A percentile compares a stretch with the other conserved stretches of the same genome.
These are phyloP conservation scores for Camelus dromedarius DNA, from an alignment of 2,113 vertebrate species.

Conservation along the genomic window DNA sequence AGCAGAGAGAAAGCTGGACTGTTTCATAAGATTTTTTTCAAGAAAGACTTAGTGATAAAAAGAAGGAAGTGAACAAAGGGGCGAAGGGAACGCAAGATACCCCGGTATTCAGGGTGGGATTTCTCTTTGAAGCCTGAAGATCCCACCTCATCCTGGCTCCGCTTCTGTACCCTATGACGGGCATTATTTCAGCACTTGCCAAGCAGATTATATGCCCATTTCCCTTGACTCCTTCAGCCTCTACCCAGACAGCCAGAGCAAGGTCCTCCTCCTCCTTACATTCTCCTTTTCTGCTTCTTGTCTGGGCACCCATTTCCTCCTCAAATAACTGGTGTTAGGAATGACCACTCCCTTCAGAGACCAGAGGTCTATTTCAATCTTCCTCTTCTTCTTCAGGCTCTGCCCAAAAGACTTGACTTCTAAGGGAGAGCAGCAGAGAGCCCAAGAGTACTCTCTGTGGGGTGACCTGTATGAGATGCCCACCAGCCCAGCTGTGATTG, in stretches of 20 bases:
- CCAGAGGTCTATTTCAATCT: background rate
- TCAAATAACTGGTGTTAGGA: background rate
- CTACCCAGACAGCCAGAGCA: background rate
- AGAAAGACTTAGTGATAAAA: background rate
- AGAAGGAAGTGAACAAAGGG: background rate
- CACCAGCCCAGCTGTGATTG: background rate
- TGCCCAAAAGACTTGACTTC: background rate
- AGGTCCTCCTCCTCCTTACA: background rate
- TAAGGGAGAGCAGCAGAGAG: background rate
- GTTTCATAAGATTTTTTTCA: background rate
- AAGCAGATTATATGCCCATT: background rate
- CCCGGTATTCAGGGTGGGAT: background rate
- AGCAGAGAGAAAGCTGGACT: background rate
- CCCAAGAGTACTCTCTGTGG: background rate
- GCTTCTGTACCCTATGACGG: accelerated
- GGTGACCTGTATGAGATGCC: background rate
- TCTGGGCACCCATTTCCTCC: background rate
- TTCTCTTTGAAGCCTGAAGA: background rate
- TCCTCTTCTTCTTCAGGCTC: background rate
- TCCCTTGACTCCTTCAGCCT: background rate
- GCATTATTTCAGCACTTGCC: background rate
- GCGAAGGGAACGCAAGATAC: background rate
- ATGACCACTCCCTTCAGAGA: background rate
- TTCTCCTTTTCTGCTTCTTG: background rate
- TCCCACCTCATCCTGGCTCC: background rate